Evolutionary conservation across 2,797 vertebrate genomes (phyloP), one percentile per base, ranked within the genome.

Genomic region (Catharus ustulatus): DNA sequence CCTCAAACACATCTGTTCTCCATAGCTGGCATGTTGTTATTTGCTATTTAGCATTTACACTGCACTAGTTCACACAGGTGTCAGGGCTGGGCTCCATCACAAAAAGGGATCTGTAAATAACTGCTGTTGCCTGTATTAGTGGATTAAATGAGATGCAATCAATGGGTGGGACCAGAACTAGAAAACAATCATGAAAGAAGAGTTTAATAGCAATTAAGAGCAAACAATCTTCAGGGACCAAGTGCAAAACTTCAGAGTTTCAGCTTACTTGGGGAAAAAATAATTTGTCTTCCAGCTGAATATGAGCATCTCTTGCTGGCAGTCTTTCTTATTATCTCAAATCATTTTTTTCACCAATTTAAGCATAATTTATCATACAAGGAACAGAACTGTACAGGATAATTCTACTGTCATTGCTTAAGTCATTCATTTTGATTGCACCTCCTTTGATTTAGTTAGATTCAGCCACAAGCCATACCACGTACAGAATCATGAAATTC

Each of bases 341-440:
- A 59, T 75, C 0, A 9, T 48, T 81, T 80, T 75, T 87, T 93
- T 68, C 36, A 75, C 26, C 57, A 52, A 42, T 75, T 87, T 75
- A 75, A 73, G 48, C 45, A 78, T 58, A 76, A 76, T 90, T 51
- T 59, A 45, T 78, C 66, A 80, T 38, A 48, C 16, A 87, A 62
- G n/a, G 58, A 90, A 78, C 22, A 78, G 45, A 94, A 52, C 24
- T 45, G 21, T 66, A 77, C n/a, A 42, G 19, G 51, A 62, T 64
- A 86, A 79, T 80, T 84, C 73, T 51, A 6, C 11, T 76, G n/a
- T 63, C 61, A 36, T 77, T 1, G 2, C 42, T 87, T 45, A 78
- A 81, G 54, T 75, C 13, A 55, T 81, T 78, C 17, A 78, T 93
- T 97, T 91, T 88, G 68, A 89, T 72, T 51, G 48, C 26, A 74